These are phyloP conservation scores for Peromyscus eremicus DNA, from an alignment of 2,797 vertebrate species.

Conservation along the genomic window DNA sequence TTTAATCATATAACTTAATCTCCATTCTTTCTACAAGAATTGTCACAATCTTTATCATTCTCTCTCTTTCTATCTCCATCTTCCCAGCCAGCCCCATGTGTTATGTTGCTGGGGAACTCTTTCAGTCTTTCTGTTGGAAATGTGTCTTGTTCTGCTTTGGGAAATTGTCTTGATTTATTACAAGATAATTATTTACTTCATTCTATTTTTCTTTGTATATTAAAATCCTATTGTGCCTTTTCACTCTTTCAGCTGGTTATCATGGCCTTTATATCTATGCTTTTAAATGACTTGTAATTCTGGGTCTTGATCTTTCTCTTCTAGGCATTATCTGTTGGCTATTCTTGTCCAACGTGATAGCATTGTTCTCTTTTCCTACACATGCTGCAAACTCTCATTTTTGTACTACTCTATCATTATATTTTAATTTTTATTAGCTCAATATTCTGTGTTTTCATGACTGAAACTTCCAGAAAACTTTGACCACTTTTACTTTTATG, in stretches of 20 bases:
- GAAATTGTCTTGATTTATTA: background rate
- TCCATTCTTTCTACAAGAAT: background rate
- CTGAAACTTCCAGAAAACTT: background rate
- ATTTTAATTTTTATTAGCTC: background rate
- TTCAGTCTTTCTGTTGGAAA: background rate
- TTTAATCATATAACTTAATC: background rate
- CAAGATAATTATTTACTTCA: background rate
- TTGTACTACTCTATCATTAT: background rate
- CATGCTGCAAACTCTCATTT: background rate
- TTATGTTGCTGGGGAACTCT: background rate
- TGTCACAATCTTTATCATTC: background rate
- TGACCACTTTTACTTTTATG: background rate
- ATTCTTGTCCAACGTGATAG: background rate
- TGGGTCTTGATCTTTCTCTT: background rate
- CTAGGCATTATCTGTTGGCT: background rate
- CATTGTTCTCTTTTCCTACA: background rate
- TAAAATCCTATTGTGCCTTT: background rate
- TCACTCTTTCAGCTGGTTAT: background rate
- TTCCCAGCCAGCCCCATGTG: background rate
- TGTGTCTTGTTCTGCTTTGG: background rate
- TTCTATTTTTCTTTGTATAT: background rate
- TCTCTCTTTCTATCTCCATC: fast-evolving
- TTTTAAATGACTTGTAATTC: background rate
- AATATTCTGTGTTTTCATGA: background rate
- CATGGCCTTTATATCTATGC: background rate